Evolutionary conservation across 92 coral and sea anemone genomes (phyloP), one percentile per base, ranked within the genome.

Genomic region (Palythoa heliodiscus): DNA sequence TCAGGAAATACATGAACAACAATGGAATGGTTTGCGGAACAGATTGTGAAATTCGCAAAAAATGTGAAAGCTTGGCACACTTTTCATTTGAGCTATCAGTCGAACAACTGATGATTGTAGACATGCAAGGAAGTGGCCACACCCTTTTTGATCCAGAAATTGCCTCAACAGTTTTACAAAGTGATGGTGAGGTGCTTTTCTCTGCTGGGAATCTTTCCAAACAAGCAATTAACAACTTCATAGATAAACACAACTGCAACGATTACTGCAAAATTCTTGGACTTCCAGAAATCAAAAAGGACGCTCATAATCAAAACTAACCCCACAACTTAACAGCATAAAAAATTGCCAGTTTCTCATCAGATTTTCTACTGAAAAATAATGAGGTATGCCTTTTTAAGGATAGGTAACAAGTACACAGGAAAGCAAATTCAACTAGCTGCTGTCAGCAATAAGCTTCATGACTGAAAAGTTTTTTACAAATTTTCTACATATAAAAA

Each of bases 81-180:
- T 79, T 57, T 79, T 79, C 84, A 35, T 79, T 37, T 60, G 60
- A 61, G 23, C 43, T 39, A 29, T 79, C 53, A 11, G 23, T 39
- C 35, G 35, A 35, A 35, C 57, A 80, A 37, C 58, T 35, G 73
- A 80, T 80, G 73, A 37, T 58, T 63, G 37, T 80, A 25, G 74
- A 80, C 74, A 63, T 80, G 71, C 85, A 80, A 38, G 85, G 85
- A 64, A 70, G 71, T 47, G 55, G 85, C 71, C 37, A 80, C 52
- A 80, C 10, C 53, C 71, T 80, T 11, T 80, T 80, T 80, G 74
- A 80, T 37, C 55, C 71, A 3, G 70, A 79, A 35, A 55, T 55
- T 79, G 84, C 73, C 24, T 57, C 55, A 63, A 80, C 73, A 60
- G 55, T 43, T n/a, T 80, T 80, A 52, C 73, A 64, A 43, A 57